phyloP scores from a whole-genome alignment of 2,797 vertebrate species.

The Amblyraja radiata region DNA sequence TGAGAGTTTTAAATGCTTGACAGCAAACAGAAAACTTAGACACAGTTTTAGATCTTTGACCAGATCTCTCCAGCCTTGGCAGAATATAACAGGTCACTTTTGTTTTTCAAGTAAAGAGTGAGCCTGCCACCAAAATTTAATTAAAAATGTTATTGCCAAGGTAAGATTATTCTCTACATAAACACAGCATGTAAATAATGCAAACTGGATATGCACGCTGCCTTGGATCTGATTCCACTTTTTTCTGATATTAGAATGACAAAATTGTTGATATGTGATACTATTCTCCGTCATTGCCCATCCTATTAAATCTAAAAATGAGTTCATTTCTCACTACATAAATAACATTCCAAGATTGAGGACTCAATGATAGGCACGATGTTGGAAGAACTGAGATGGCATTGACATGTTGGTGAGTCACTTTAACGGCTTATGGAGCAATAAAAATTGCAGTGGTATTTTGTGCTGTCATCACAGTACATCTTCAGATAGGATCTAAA shows the following conservation, averaged over 20 bases:
- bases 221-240: neutral
- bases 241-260: neutral
- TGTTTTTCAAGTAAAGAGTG: neutral
- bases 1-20: neutral
- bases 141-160: neutral
- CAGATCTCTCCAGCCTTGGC: neutral
- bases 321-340: neutral
- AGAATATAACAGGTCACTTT: neutral
- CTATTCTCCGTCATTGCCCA: neutral
- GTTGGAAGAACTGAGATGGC: neutral
- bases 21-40: neutral
- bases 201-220: neutral
- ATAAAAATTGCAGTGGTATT: slow-evolving; percentile 19
- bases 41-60: too few species aligned
- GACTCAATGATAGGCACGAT: neutral
- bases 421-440: neutral
- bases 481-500: slow-evolving; percentile 22
- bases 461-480: neutral
- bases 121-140: neutral
- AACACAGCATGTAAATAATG: neutral
- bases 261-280: neutral
- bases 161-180: neutral
- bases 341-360: neutral
- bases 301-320: neutral
- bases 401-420: slow-evolving; percentile 16